Evolutionary conservation across 2,113 vertebrate genomes (phyloP), one percentile per base, ranked within the genome.

Genomic region (Aspidoscelis tigris): DNA sequence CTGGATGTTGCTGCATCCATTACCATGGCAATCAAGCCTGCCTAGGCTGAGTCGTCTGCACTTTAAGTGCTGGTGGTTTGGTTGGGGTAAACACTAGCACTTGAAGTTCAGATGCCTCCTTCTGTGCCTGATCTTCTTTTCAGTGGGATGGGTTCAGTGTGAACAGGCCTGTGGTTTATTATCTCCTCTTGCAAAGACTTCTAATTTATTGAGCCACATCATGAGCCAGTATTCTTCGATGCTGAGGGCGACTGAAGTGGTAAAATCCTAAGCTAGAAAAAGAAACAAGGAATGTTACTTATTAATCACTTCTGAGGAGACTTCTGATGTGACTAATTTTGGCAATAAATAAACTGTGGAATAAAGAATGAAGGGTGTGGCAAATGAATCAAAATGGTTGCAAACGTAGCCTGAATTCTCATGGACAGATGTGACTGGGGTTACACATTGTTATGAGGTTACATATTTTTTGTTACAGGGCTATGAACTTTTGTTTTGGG

Each of bases 171-270:
- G 33, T 50, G 47, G 22, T 41, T 61, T 61, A 18, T 18, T 76
- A 69, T 71, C 47, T 21, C 47, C 33, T 41, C 16, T 81, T 33
- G 72, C n/a, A 3, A 69, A 77, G 53, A 21, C 22, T 9, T 77
- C n/a, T 83, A 53, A 58, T 76, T 83, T 83, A 18, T 76, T 70
- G 53, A 81, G 8, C 66, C 26, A 43, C 65, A 41, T 33, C 33
- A 33, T 33, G 33, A 20, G 14, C n/a, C n/a, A 70, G n/a, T 21
- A 43, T 5, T 79, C 18, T 12, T 26, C 18, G 24, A 47, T 18
- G 39, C 2, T 64, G 76, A 10, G 10, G 0, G 1, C 22, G 5
- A 50, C 22, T 72, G 14, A 77, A 33, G 41, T 72, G 53, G 83
- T 64, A 78, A 22, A 24, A 44, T 72, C 61, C 2, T 65, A 21